Evolutionary conservation across 2,888 invertebrate genomes (phyloP), one percentile per base, ranked within the genome.

Genomic region (Lycocerus yunnanus): DNA sequence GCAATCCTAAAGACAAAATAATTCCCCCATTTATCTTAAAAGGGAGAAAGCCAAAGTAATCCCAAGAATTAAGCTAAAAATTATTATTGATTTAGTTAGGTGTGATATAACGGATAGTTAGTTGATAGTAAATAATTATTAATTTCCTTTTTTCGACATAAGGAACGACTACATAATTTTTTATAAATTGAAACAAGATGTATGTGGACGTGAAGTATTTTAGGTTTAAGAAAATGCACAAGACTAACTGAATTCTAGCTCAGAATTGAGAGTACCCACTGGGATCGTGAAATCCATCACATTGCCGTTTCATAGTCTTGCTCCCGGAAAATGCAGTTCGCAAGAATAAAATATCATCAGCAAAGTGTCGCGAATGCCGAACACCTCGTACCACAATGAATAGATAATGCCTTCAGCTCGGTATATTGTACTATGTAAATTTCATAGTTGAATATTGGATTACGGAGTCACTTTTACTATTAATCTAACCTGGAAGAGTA

Each of bases 231-330:
- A 69, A 73, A 72, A 74, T 70, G 71, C 75, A 69, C 58, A 72
- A 74, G 77, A 75, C 83, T 85, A 84, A 85, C 85, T 85, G 86
- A 86, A 85, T 85, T 85, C 83, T 79, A 80, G 83, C 81, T 81
- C 81, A 81, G 84, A 84, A 86, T 86, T 85, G 85, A 86, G 83
- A 82, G 84, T 83, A 86, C 85, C 85, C 85, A 80, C 82, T 75
- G 86, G 86, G 82, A 83, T 84, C 85, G 82, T 86, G 84, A 86
- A 86, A 86, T 86, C 85, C 85, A 86, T 86, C 85, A 86, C 85
- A 85, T 84, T 83, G 84, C 81, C 83, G 84, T 85, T 85, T 85
- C 85, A 85, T 84, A 83, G 84, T 83, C 77, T 77, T 74, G 79
- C 79, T 80, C 80, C 80, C 79, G 78, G 79, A 78, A 79, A 79